Evolutionary conservation across 2,888 invertebrate species (phyloP).

Genomic region (Tricholauxania praeusta): DNA sequence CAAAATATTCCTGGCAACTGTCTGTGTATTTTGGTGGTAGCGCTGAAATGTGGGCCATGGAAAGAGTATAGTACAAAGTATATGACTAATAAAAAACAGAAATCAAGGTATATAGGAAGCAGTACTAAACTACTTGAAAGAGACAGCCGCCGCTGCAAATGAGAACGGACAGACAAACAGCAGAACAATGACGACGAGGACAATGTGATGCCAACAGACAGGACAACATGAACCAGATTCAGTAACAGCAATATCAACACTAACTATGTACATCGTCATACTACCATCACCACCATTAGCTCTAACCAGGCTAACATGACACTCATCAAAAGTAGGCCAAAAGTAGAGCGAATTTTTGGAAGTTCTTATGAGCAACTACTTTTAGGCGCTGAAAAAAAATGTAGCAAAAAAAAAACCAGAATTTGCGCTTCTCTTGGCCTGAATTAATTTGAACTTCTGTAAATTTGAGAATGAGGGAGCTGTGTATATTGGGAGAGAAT

Average conservation of each 20-base stretch:
- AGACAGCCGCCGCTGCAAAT: neutral
- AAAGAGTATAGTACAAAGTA: constrained; percentile 36
- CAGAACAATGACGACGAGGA: neutral
- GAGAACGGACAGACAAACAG: constrained; percentile 2
- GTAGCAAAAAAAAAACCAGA: neutral
- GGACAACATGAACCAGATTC: constrained; percentile 33
- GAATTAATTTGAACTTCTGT: constrained; percentile 21
- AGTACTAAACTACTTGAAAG: neutral
- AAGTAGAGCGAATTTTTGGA: constrained; percentile 37
- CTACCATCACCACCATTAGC: constrained; percentile 33
- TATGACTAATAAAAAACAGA: constrained; percentile 12
- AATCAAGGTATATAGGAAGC: neutral
- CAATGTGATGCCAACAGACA: constrained; percentile 1
- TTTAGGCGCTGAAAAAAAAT: constrained; percentile 13
- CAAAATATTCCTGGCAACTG: too few species aligned
- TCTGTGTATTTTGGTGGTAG: constrained; percentile 7
- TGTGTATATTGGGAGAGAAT: too few species aligned
- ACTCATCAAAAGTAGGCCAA: constrained; percentile 40
- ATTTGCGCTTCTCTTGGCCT: constrained; percentile 47
- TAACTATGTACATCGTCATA: neutral
- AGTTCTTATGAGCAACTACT: constrained; percentile 28
- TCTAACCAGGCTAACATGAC: constrained; percentile 11
- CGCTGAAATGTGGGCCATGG: constrained; percentile 47
- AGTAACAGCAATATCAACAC: neutral
- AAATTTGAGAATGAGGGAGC: neutral